These are phyloP conservation scores for Chironomus riparius DNA, from an alignment of 2,888 invertebrate species.

Conservation along the genomic window DNA sequence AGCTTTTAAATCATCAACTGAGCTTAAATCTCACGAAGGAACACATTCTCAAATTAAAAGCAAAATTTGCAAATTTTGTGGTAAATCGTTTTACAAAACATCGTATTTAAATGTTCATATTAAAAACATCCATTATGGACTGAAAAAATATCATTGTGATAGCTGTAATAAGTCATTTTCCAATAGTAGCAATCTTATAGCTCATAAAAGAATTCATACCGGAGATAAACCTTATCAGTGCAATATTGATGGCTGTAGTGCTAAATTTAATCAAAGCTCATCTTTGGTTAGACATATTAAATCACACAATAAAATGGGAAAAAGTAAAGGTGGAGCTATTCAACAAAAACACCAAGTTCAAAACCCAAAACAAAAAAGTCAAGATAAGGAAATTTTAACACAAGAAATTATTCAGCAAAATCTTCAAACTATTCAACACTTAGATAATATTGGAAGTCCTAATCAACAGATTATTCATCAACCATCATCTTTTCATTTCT, in stretches of 20 bases:
- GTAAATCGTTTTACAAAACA: constrained; percentile 31
- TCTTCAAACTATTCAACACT: not conserved
- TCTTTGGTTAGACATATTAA: constrained; percentile 30
- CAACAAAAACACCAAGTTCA: not conserved
- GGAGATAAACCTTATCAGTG: constrained; percentile 31
- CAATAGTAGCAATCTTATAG: constrained; percentile 31
- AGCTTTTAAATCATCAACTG: constrained; percentile 29
- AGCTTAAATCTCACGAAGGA: constrained; percentile 29
- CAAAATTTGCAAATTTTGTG: constrained; percentile 30
- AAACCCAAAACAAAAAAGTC: not conserved
- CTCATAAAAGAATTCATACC: constrained; percentile 30
- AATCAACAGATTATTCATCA: not conserved
- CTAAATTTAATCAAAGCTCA: constrained; percentile 31
- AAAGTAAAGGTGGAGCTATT: not conserved
- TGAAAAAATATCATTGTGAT: constrained; percentile 30
- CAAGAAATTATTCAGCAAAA: not conserved
- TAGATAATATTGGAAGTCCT: not conserved
- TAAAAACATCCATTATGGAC: constrained; percentile 30
- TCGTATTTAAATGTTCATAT: constrained; percentile 30
- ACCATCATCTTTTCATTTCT: not conserved
- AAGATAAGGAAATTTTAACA: not conserved
- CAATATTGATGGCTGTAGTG: constrained; percentile 26
- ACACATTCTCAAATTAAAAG: constrained; percentile 30
- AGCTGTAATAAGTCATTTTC: constrained; percentile 31
- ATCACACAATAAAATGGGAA: constrained; percentile 28